Base-by-base conservation (phyloP, 2,888 invertebrate species). In the Odiellus spinosus region DNA sequence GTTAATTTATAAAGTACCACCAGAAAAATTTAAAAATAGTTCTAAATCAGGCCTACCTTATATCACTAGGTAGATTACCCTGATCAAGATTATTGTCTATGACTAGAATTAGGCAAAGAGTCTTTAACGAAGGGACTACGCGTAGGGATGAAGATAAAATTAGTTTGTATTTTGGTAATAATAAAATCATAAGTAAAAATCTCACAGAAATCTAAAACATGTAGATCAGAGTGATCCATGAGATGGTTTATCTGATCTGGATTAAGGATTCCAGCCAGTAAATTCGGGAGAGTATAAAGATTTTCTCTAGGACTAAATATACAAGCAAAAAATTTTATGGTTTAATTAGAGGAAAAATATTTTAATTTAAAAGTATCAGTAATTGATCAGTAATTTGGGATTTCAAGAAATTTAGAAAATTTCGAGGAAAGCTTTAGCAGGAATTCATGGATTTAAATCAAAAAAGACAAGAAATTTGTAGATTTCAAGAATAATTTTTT, bases 211-310 rank as follows among this genome's bases (percentile, higher is more conserved):
- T 88, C 86, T 50, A 88, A 67, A 12, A 88, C 73, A 64, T 82
- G 77, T 54, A 85, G 73, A 64, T 88, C 88, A 63, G 80, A 79
- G 60, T 84, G 82, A 63, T 87, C 87, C 56, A 80, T 74, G 19
- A 87, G 65, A 26, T 26, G 26, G 8, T 26, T 26, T 6, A 8
- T 26, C 8, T 6, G 8, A 26, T 26, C 26, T 26, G 26, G 5
- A 8, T 26, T 26, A 26, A 26, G 8, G 8, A 26, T 8, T 26
- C 26, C 26, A 4, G 26, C 26, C 26, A 26, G 26, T 26, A 26
- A 26, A 26, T 26, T 26, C 8, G 26, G 26, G 8, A 8, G 26
- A 39, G 6, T 39, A 10, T 35, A 18, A 4, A 26, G 44, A 39
- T 38, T 44, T 12, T 39, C 19, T 14, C 41, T 18, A 6, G 14